Conservation (phyloP, 2,888 invertebrate species). For the Notodromas monacha region DNA sequence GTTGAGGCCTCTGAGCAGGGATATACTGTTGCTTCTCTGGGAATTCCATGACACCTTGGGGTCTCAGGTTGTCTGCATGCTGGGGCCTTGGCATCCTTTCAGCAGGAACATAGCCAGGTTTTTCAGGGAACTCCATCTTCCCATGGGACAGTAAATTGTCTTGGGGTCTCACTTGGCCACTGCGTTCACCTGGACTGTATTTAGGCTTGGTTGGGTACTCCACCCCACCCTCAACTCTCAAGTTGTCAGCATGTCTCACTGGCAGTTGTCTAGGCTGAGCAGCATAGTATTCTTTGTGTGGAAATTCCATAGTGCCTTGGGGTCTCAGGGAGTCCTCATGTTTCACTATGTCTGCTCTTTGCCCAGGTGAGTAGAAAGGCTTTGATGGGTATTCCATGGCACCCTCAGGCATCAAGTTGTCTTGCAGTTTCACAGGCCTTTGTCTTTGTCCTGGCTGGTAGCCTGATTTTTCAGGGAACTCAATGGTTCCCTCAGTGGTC, state of each 20-base stretch:
- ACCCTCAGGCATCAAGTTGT: constrained; percentile 18
- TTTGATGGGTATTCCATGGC: not conserved
- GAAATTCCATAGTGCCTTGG: constrained; percentile 22
- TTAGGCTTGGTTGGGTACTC: not conserved
- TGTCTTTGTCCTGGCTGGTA: not conserved
- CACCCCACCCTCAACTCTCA: constrained; percentile 10
- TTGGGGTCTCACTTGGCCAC: not conserved
- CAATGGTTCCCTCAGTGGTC: constrained; percentile 19
- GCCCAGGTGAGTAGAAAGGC: not conserved
- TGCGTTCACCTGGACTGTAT: not conserved
- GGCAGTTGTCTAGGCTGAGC: constrained; percentile 9
- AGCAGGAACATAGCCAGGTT: not conserved
- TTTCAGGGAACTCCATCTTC: constrained; percentile 15
- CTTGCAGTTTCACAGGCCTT: constrained; percentile 12
- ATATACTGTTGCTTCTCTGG: not conserved
- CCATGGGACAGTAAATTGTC: too few species aligned
- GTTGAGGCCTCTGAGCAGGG: not conserved
- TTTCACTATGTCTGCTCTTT: constrained; percentile 9
- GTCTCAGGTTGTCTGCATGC: constrained; percentile 10
- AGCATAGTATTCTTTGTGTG: not conserved
- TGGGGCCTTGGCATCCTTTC: constrained; percentile 10
- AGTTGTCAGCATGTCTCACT: constrained; percentile 10
- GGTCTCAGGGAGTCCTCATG: constrained; percentile 13
- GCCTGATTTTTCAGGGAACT: constrained; percentile 13
- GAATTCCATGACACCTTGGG: constrained; percentile 9